Conservation (phyloP, 2,888 invertebrate species). For the Cantharis nigra region DNA sequence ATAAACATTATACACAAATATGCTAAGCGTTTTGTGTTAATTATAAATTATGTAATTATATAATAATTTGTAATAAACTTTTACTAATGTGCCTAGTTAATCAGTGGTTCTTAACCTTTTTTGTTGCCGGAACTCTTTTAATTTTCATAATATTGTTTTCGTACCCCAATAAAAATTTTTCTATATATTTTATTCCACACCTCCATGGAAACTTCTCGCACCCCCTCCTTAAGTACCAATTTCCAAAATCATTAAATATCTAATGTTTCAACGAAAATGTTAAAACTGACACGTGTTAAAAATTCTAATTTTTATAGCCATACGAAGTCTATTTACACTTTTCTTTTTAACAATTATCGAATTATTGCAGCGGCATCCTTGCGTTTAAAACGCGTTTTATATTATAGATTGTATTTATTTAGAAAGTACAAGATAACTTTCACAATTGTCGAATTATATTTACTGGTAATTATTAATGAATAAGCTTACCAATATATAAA, state of each 20-base stretch:
- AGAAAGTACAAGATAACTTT: conserved; percentile 25
- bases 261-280: neutral
- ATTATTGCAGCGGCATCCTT: neutral
- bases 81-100: neutral
- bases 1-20: neutral
- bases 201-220: too few relatives aligned
- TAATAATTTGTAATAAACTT: neutral
- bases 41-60: neutral
- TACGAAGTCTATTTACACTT: neutral
- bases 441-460: conserved; percentile 15
- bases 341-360: neutral
- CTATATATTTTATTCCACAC: too few relatives aligned
- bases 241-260: too few relatives aligned
- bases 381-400: neutral
- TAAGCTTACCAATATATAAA: neutral
- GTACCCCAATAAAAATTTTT: too few relatives aligned
- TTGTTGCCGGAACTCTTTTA: neutral
- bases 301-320: neutral
- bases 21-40: neutral
- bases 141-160: too few relatives aligned
- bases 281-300: neutral
- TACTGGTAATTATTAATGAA: neutral
- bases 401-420: conserved; percentile 23
- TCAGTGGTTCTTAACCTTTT: neutral
- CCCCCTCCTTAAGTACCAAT: too few relatives aligned